Evolutionary conservation across 1,140 invertebrate species (phyloP), one percentile per base, ranked within the genome.

Genomic region (Gonatopus flavifemur): DNA sequence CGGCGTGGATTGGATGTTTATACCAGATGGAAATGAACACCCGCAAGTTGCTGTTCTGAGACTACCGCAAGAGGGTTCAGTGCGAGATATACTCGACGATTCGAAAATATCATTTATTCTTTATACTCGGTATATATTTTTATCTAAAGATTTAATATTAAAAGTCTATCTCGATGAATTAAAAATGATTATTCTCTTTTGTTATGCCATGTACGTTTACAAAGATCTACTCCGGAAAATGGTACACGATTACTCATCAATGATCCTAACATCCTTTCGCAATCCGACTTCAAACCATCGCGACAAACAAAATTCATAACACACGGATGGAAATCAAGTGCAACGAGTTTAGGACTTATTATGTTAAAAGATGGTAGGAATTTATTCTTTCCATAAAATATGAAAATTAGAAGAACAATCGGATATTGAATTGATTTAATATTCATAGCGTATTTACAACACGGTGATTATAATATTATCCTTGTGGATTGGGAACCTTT

Each of bases 261-360:
- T 44, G 55, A 74, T 30, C 56, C 64, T 3, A 37, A 57, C n/a
- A 58, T 62, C 31, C 57, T 79, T n/a, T 54, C 52, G 31, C 52
- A 57, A n/a, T 78, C 80, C 2, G 59, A 76, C 39, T 85, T 88
- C 52, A 78, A 86, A 48, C 57, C 79, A 7, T 73, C 72, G 1
- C 81, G 80, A 48, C 72, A 80, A 33, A 83, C 85, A 2, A 86
- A 83, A 66, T 79, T 88, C 16, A 71, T 91, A 22, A 85, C 86
- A 18, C 90, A 94, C 61, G 90, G 90, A 1, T 93, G 84, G 84
- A 78, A 83, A 54, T 85, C 84, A 0, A 79, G 72, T 49, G 79
- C 78, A 12, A 66, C 69, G 12, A 78, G 67, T 18, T 16, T 43
- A 13, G 62, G 64, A 20, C 52, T 70, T 13, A 10, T 60, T 3